Conservation (phyloP, 2,797 vertebrate genomes). For the Emydoidea blandingii region DNA sequence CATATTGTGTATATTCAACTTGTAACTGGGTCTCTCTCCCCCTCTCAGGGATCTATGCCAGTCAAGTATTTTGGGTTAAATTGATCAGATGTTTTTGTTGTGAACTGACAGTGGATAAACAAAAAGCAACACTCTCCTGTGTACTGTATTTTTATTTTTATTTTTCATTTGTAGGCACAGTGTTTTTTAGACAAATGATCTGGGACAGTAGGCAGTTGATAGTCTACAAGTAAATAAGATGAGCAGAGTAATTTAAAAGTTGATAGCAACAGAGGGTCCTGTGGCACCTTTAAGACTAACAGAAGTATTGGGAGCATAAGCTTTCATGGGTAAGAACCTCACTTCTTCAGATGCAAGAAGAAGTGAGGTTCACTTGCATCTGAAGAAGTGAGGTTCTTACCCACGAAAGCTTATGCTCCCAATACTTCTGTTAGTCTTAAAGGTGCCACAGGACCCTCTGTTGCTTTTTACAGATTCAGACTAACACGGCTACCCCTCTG, state of each 20-base stretch:
- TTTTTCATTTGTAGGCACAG: slow-evolving; percentile 26
- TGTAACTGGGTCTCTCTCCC: slow-evolving; percentile 78
- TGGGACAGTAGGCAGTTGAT: not conserved
- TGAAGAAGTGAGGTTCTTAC: too few species aligned
- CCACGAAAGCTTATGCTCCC: too few species aligned
- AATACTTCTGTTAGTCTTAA: too few species aligned
- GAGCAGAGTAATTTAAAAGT: not conserved
- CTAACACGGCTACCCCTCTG: too few species aligned
- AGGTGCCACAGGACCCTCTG: too few species aligned
- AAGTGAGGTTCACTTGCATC: too few species aligned
- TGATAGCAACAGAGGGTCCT: too few species aligned
- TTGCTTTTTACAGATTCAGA: too few species aligned
- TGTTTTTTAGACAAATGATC: slow-evolving; percentile 1
- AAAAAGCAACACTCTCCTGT: slow-evolving; percentile 80
- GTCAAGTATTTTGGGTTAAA: slow-evolving; percentile 80
- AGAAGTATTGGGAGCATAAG: too few species aligned
- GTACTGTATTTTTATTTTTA: slow-evolving; percentile 83
- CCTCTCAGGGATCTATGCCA: slow-evolving; percentile 82
- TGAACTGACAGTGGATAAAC: slow-evolving; percentile 80
- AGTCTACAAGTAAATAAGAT: not conserved
- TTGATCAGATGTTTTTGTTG: slow-evolving; percentile 76
- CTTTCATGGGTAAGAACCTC: too few species aligned
- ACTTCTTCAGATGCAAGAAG: too few species aligned
- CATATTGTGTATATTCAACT: slow-evolving; percentile 79
- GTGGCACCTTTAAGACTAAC: too few species aligned